Conservation (phyloP, 2,888 invertebrate genomes). For the Habroteleia sp. region DNA sequence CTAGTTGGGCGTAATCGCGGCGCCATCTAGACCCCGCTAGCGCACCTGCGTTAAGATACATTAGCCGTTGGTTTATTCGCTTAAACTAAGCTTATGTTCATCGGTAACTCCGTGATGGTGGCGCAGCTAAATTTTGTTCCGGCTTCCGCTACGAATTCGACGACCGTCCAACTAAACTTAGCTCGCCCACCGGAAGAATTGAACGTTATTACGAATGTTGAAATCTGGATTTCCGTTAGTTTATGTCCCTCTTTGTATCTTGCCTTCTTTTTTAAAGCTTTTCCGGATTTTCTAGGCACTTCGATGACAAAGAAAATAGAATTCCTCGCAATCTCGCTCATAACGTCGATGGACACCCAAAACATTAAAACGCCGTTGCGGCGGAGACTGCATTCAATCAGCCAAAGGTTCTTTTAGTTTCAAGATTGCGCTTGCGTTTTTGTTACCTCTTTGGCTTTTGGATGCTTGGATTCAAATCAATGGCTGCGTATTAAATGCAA, state of each 20-base stretch:
- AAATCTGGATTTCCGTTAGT: slow-evolving; percentile 50
- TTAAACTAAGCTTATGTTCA: slow-evolving; percentile 39
- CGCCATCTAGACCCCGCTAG: slow-evolving; percentile 24
- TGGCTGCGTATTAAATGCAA: slow-evolving; percentile 49
- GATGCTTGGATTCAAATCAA: slow-evolving; percentile 9
- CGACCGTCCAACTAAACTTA: slow-evolving; percentile 16
- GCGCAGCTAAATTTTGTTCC: slow-evolving; percentile 16
- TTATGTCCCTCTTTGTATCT: slow-evolving; percentile 50
- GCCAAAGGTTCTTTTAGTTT: slow-evolving; percentile 13
- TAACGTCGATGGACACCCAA: slow-evolving; percentile 64
- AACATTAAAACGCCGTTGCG: slow-evolving; percentile 44
- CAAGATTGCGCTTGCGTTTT: neutral
- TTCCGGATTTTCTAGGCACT: slow-evolving; percentile 64
- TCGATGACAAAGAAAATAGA: slow-evolving; percentile 65
- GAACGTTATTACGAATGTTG: slow-evolving; percentile 40
- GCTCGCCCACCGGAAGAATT: slow-evolving; percentile 10
- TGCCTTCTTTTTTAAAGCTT: slow-evolving; percentile 56
- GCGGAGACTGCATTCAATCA: slow-evolving; percentile 48
- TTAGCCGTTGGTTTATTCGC: slow-evolving; percentile 16
- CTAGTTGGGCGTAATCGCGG: slow-evolving; percentile 20
- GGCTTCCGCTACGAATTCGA: neutral
- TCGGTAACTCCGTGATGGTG: slow-evolving; percentile 7
- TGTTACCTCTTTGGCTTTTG: slow-evolving; percentile 5
- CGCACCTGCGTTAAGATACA: slow-evolving; percentile 25
- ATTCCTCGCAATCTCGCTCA: slow-evolving; percentile 63